Evolutionary conservation across 2,797 vertebrate genomes (phyloP).

Genomic region (Pteropus rufus): DNA sequence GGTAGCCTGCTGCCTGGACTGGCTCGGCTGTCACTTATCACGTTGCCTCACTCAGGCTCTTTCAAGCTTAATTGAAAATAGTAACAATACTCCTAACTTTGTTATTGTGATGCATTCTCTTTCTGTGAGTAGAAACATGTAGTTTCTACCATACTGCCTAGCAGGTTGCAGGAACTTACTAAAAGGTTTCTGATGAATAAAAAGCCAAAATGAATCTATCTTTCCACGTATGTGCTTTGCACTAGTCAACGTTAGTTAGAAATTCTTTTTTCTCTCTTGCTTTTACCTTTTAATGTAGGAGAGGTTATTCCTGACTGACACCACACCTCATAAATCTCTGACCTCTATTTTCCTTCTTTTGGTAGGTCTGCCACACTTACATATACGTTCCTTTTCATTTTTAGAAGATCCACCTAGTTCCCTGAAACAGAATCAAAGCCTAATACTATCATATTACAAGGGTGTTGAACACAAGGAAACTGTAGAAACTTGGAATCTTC

Average conservation of each 20-base stretch:
- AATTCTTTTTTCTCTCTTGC: not conserved
- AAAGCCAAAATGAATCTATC: not conserved
- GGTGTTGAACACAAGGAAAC: not conserved
- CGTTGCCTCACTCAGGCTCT: not conserved
- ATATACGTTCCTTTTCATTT: not conserved
- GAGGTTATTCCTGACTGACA: not conserved
- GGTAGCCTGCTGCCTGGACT: not conserved
- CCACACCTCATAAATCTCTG: not conserved
- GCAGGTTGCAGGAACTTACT: not conserved
- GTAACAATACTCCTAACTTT: not conserved
- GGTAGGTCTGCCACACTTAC: not conserved
- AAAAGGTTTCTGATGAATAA: not conserved
- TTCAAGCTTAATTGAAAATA: not conserved
- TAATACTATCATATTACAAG: not conserved
- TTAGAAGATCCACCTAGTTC: not conserved
- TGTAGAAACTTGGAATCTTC: not conserved
- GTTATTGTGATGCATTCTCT: not conserved
- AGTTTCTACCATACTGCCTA: not conserved
- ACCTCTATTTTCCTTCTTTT: not conserved
- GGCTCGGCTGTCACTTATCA: not conserved
- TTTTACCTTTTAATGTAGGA: not conserved
- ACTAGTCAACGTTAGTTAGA: not conserved
- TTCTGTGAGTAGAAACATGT: not conserved
- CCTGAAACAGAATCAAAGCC: not conserved
- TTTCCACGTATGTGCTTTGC: not conserved